Base-by-base conservation (phyloP, 35 echinoderm and acorn worm genomes). In the Anneissia japonica region DNA sequence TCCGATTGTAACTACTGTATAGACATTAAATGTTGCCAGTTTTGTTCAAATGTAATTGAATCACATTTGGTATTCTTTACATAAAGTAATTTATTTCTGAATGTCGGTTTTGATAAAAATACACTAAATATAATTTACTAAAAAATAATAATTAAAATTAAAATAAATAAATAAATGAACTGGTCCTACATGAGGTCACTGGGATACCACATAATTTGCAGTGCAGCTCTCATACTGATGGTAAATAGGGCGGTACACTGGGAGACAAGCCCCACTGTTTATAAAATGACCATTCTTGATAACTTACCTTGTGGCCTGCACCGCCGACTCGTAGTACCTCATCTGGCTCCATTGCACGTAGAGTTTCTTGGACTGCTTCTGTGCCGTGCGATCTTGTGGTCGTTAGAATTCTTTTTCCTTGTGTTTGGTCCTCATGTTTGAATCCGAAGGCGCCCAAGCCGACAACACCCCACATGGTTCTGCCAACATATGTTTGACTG, bases 401-500 rank as follows among this genome's bases (percentile, higher is more conserved):
- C 14, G 91, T 97, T 64, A 97, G 89, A 13, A 97, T 89, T 41
- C 91, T 82, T 75, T 97, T 80, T 34, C 56, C 82, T 38, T 78
- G 87, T 34, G 91, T 75, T 31, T 74, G 74, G 35, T 93, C 86
- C 72, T 91, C 89, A 74, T 93, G 86, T 29, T 87, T 82, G 46
- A 89, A 97, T 5, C 95, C 95, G 36, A 97, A 97, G 31, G 84
- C 85, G 4, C 95, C 95, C 12, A 93, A 81, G 26, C 89, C 95
- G 0, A 97, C 83, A n/a, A 93, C 88, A 23, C 95, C 94, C 91
- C 91, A 97, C 89, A 97, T 97, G 77, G 95, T 93, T n/a, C 95
- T 85, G 6, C 95, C 95, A 74, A 95, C 85, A 5, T 55, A 34
- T 26, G 86, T 45, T 21, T 77, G 87, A 17, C 79, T 79, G 31